Evolutionary conservation across 1,140 invertebrate genomes (phyloP).

Genomic region (Latrodectus geometricus): DNA sequence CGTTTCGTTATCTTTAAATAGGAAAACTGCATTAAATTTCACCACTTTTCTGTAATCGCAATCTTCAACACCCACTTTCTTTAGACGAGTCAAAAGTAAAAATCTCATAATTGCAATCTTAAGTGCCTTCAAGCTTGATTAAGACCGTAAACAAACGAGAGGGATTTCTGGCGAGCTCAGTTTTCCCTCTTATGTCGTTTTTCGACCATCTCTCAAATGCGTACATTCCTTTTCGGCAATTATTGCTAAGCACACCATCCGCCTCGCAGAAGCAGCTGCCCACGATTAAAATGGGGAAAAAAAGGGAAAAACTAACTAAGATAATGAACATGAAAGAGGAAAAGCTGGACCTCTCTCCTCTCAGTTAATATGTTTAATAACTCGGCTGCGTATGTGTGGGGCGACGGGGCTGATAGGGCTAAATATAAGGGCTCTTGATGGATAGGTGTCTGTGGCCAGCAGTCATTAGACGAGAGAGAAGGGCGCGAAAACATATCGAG

Average conservation of each 20-base stretch:
- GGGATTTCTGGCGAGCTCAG: background rate
- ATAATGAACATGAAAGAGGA: too few relatives aligned
- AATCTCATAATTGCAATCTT: too few relatives aligned
- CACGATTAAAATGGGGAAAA: background rate
- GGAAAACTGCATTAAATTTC: too few relatives aligned
- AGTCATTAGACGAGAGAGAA: slow-evolving; percentile 43
- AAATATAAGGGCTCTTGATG: slow-evolving; percentile 51
- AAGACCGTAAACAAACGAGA: background rate
- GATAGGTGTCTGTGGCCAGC: slow-evolving; percentile 55
- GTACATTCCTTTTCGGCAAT: background rate
- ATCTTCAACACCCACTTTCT: too few relatives aligned
- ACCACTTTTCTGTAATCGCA: too few relatives aligned
- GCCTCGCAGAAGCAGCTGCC: background rate
- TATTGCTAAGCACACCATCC: background rate
- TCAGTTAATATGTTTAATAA: background rate
- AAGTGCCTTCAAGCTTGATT: background rate
- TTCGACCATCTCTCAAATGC: background rate
- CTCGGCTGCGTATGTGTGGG: background rate
- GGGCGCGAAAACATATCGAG: slow-evolving; percentile 44
- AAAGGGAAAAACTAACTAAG: background rate
- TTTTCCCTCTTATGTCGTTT: background rate
- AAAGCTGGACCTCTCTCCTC: background rate
- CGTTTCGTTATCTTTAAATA: too few relatives aligned
- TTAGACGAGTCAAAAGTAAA: too few relatives aligned
- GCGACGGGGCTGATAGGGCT: slow-evolving; percentile 20